These are phyloP conservation scores for Turnix velox DNA, from an alignment of 2,113 vertebrate genomes.

Conservation along the genomic window DNA sequence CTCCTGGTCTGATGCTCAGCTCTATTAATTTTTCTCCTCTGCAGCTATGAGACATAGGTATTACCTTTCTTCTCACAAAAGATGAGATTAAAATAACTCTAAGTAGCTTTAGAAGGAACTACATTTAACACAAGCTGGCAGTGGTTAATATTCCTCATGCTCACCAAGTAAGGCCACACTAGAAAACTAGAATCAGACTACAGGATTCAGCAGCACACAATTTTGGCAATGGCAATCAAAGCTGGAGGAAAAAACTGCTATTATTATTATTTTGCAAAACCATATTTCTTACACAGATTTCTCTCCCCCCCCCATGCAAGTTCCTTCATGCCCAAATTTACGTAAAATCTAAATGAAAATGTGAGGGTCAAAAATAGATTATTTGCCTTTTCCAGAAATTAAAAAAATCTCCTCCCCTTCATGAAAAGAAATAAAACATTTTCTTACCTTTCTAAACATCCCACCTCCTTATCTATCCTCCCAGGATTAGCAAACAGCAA, in stretches of 20 bases:
- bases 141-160: background rate
- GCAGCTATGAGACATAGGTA: background rate
- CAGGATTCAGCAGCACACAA: background rate
- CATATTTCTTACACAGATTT: background rate
- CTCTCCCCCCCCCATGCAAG: background rate
- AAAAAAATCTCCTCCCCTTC: accelerated
- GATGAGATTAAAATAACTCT: background rate
- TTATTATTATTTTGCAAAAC: background rate
- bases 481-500: background rate
- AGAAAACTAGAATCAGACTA: background rate
- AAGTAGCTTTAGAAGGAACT: background rate
- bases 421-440: background rate
- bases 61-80: background rate
- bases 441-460: background rate
- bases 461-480: accelerated
- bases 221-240: background rate
- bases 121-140: background rate
- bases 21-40: background rate
- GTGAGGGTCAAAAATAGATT: background rate
- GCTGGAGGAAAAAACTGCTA: background rate
- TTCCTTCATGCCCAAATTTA: background rate
- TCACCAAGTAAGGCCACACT: background rate
- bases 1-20: background rate
- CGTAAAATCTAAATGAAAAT: background rate
- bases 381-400: background rate